Evolutionary conservation across 2,888 invertebrate genomes (phyloP), one percentile per base, ranked within the genome.

Genomic region (Caenorhabditis panamensis): DNA sequence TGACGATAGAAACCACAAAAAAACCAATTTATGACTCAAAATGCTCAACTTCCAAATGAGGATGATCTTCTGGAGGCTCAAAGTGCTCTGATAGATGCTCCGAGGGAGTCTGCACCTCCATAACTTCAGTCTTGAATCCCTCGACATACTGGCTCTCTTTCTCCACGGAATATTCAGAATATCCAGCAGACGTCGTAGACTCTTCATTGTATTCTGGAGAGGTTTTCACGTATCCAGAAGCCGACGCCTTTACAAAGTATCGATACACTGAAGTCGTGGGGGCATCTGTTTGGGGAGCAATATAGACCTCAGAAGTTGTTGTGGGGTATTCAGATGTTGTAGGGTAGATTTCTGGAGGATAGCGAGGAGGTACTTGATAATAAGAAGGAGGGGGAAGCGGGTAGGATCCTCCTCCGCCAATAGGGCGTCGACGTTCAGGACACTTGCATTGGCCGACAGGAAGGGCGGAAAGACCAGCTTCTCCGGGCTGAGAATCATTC

Each of bases 211-310:
- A n/a, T n/a, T n/a, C n/a, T n/a, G n/a, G n/a, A n/a, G n/a, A n/a
- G n/a, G n/a, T n/a, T n/a, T n/a, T n/a, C n/a, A n/a, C n/a, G n/a
- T 71, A 62, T 44, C 62, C 64, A 0, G 77, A 69, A 26, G 69
- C 51, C 26, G 59, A 16, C 0, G 78, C 78, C 28, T 78, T 78
- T 24, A 78, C 78, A 36, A 61, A 78, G 26, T 78, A 78, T 13
- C 78, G 68, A 47, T 59, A 78, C n/a, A 64, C 53, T 13, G 79
- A 68, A 1, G 72, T 79, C 0, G 79, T 72, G 0, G 67, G 61
- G 1, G n/a, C 44, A 11, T 63, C 71, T 58, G 59, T 24, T 68
- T 16, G 24, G n/a, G 37, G 41, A 11, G 6, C 41, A 2, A 41
- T 13, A 13, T 72, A 72, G n/a, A n/a, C 56, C 54, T 62, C 67